These are phyloP conservation scores for Ectobius pallidus DNA, from an alignment of 2,888 invertebrate genomes.

Conservation along the genomic window DNA sequence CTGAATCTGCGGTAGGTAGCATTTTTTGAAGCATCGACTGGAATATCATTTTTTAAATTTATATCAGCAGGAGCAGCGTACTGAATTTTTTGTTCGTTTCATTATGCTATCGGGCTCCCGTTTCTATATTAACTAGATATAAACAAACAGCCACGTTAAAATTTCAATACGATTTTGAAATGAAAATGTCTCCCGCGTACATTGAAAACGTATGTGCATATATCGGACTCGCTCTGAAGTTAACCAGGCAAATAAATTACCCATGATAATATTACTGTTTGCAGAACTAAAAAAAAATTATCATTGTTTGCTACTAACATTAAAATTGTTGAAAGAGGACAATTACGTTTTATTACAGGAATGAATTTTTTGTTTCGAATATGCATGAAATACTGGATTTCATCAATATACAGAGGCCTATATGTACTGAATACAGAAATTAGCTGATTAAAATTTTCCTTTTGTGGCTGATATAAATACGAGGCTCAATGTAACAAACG, in stretches of 20 bases:
- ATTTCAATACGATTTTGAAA: conserved; percentile 27
- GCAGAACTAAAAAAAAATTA: conserved; percentile 19
- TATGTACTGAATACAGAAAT: background rate
- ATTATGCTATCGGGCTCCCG: background rate
- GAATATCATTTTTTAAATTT: background rate
- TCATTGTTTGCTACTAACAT: conserved; percentile 20
- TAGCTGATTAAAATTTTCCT: conserved; percentile 14
- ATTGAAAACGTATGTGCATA: conserved; percentile 29
- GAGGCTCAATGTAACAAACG: background rate
- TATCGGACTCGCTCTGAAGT: background rate
- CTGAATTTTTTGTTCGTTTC: background rate
- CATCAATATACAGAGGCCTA: background rate
- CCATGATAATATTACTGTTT: conserved; percentile 21
- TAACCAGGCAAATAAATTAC: conserved; percentile 15
- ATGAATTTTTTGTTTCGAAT: conserved; percentile 14
- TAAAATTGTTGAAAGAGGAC: conserved; percentile 12
- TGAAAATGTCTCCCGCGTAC: conserved; percentile 26
- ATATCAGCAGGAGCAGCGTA: background rate
- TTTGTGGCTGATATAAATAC: background rate
- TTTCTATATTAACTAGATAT: conserved; percentile 15
- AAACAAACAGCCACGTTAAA: conserved; percentile 11
- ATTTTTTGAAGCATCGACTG: no score
- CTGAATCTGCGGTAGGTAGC: no score
- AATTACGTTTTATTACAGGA: conserved; percentile 10
- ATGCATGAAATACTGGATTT: conserved; percentile 17